These are phyloP conservation scores for Gallirallus australis DNA, from an alignment of 2,797 vertebrate genomes.

Conservation along the genomic window DNA sequence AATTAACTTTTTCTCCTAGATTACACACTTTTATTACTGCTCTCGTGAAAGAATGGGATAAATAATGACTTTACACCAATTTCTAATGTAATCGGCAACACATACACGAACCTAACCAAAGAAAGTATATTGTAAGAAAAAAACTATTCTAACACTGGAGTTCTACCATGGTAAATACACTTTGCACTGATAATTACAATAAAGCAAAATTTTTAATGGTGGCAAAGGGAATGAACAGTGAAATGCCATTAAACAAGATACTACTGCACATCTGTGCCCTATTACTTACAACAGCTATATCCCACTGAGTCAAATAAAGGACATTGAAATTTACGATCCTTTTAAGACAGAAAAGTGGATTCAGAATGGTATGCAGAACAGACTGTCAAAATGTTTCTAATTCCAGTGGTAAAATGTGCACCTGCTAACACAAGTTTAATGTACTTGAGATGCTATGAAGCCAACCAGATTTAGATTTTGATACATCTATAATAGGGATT, in stretches of 20 bases:
- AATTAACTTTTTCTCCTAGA: slow-evolving; percentile 85
- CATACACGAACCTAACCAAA: slow-evolving; percentile 83
- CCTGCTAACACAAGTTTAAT: slow-evolving; percentile 81
- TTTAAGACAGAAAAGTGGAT: slow-evolving; percentile 81
- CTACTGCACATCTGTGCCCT: slow-evolving; percentile 82
- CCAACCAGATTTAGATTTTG: slow-evolving; percentile 72
- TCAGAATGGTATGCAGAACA: slow-evolving; percentile 81
- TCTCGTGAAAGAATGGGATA: slow-evolving; percentile 83
- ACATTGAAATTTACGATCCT: slow-evolving; percentile 81
- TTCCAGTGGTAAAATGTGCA: slow-evolving; percentile 78
- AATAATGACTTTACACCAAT: slow-evolving; percentile 86
- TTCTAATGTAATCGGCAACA: slow-evolving; percentile 85
- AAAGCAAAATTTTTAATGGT: slow-evolving; percentile 82
- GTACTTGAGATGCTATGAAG: slow-evolving; percentile 73
- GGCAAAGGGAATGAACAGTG: slow-evolving; percentile 81
- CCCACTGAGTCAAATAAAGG: slow-evolving; percentile 83
- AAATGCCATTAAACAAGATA: slow-evolving; percentile 83
- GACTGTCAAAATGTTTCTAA: slow-evolving; percentile 79
- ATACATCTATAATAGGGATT: slow-evolving; percentile 74
- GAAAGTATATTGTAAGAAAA: slow-evolving; percentile 79
- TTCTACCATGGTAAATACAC: slow-evolving; percentile 85
- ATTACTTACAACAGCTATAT: slow-evolving; percentile 81
- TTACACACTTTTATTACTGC: slow-evolving; percentile 86
- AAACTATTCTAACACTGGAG: slow-evolving; percentile 83
- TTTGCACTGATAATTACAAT: slow-evolving; percentile 84